Evolutionary conservation across 1,140 invertebrate genomes (phyloP).

Genomic region (Magallana ariakensis): DNA sequence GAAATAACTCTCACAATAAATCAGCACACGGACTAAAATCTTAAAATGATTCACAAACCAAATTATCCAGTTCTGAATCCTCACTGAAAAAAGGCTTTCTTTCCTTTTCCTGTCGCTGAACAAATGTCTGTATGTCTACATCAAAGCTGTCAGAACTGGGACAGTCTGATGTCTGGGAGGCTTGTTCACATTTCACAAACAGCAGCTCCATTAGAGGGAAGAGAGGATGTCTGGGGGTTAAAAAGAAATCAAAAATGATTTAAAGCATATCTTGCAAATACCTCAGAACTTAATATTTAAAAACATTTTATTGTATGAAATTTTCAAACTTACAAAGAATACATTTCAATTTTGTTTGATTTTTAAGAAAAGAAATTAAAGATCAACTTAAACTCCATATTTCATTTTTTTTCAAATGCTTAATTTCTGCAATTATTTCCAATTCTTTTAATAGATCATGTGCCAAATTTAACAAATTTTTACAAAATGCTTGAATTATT

Average conservation of each 20-base stretch:
- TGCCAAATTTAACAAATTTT: no score
- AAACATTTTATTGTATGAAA: no score
- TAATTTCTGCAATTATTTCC: no score
- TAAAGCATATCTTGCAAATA: background rate
- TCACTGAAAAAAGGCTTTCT: conserved; percentile 92
- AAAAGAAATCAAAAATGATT: conserved; percentile 33
- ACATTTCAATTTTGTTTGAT: no score
- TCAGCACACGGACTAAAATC: background rate
- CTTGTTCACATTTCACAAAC: conserved; percentile 80
- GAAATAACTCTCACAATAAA: background rate
- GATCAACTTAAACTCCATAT: no score
- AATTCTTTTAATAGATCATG: no score
- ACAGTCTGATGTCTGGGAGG: conserved; percentile 74
- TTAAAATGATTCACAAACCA: conserved; percentile 83
- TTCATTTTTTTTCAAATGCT: no score
- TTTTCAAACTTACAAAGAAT: no score
- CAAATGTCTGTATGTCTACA: conserved; percentile 79
- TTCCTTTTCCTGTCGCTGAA: conserved; percentile 93
- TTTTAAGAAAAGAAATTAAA: no score
- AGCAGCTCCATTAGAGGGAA: conserved; percentile 78
- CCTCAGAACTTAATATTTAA: no score
- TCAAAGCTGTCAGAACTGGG: conserved; percentile 73
- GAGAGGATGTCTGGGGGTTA: conserved; percentile 78
- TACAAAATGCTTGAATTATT: no score
- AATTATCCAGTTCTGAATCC: conserved; percentile 94